Conservation (phyloP, 2,797 vertebrate species). For the Buceros bicornis region DNA sequence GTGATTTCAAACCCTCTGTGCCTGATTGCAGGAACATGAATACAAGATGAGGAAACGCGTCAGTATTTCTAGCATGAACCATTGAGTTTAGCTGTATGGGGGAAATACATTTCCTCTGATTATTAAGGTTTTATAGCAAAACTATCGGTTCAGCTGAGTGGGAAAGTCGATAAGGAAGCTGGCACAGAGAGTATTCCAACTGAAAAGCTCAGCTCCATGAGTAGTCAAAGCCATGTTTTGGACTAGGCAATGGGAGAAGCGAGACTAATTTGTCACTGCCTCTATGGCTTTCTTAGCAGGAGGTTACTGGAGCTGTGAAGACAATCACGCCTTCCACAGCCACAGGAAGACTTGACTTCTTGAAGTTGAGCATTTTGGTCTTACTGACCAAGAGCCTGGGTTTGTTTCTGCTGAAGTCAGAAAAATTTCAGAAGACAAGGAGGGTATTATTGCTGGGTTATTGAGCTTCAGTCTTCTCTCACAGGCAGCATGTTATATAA, state of each 20-base stretch:
- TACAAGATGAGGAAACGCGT: background rate
- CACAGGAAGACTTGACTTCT: background rate
- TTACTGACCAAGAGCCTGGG: background rate
- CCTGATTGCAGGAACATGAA: background rate
- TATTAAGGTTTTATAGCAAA: conserved; percentile 22
- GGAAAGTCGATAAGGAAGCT: conserved; percentile 28
- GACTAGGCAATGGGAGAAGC: background rate
- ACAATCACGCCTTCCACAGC: background rate
- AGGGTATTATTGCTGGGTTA: background rate
- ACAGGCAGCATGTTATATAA: background rate
- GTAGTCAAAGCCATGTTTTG: background rate
- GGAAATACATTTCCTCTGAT: conserved; percentile 15
- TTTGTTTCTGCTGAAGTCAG: background rate
- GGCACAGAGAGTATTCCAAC: background rate
- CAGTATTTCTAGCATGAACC: background rate
- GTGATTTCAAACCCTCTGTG: background rate
- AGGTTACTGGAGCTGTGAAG: background rate
- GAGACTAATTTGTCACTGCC: background rate
- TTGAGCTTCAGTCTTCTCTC: background rate
- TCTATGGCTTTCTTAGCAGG: background rate
- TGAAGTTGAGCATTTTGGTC: background rate
- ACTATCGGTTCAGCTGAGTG: conserved; percentile 16
- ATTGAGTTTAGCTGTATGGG: background rate
- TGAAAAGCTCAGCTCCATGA: background rate
- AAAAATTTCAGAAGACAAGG: background rate